Evolutionary conservation across 2,113 vertebrate genomes (phyloP).

Genomic region (Crotophaga sulcirostris): DNA sequence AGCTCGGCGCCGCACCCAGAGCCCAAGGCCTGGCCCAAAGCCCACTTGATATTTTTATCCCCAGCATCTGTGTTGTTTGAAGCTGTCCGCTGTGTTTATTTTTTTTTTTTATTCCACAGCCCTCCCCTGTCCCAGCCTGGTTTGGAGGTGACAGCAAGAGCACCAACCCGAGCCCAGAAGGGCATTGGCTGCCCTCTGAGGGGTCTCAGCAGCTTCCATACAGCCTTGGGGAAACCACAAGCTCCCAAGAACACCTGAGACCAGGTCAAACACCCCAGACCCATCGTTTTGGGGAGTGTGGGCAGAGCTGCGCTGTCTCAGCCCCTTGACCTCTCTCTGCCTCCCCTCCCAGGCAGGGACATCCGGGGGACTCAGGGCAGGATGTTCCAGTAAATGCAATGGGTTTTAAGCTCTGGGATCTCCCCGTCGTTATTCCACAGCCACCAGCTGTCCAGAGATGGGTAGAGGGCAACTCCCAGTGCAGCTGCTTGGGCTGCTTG

Average conservation of each 20-base stretch:
- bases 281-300: not conserved
- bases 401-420: not conserved
- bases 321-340: not conserved
- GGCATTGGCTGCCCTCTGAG: not conserved
- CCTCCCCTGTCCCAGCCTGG: not conserved
- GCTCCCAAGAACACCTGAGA: not conserved
- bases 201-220: not conserved
- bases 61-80: not conserved
- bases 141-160: not conserved
- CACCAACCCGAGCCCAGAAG: not conserved
- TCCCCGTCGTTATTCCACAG: not conserved
- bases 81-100: not conserved
- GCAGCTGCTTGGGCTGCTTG: not conserved
- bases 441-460: not conserved
- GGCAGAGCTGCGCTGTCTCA: not conserved
- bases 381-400: not conserved
- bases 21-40: not conserved
- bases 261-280: not conserved
- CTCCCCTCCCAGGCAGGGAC: not conserved
- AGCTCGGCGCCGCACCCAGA: not conserved
- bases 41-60: constrained; percentile 15
- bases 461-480: not conserved
- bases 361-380: not conserved
- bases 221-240: too few relatives aligned
- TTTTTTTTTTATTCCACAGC: not conserved